Evolutionary conservation across 1,140 invertebrate genomes (phyloP), one percentile per base, ranked within the genome.

Genomic region (Drosophila truncata): DNA sequence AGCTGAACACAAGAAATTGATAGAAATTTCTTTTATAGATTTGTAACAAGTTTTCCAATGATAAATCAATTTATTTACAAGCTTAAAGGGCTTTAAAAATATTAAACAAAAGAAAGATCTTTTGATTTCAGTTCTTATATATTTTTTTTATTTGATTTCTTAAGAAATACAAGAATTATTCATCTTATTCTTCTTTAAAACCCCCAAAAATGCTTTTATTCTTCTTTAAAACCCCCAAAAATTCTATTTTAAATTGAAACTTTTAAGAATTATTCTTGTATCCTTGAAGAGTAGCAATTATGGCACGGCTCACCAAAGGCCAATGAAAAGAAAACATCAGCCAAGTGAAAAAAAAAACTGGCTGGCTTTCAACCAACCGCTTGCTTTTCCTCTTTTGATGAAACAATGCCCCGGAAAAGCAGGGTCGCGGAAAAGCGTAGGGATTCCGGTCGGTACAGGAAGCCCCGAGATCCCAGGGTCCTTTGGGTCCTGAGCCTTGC

Each of bases 291-390:
- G 66, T 72, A 23, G 44, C 66, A 71, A 59, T 72, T 59, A 71
- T 72, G 49, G 20, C 54, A 60, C 44, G 66, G 66, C 44, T 59
- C 67, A 72, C 29, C 59, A 61, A 49, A 29, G 33, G 66, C 52
- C 72, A 79, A 83, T 83, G 80, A 80, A 80, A 80, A 80, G 75
- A 83, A 83, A 83, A 72, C 80, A 82, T 58, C 73, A 54, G 29
- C 62, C 35, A 52, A 57, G 57, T 58, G 35, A 78, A 58, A 49
- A 62, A 41, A 78, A 58, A 49, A 62, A 41, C 58, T 18, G 37
- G 44, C 50, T 54, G 31, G 50, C 50, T 35, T 23, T 37, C 20
- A 23, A n/a, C n/a, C n/a, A n/a, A n/a, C n/a, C n/a, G n/a, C n/a
- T 14, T 33, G 44, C 44, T 10, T 67, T 75, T 82, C 65, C 44